Evolutionary conservation across 2,888 invertebrate genomes (phyloP).

Genomic region (Phymatocera aterrima): DNA sequence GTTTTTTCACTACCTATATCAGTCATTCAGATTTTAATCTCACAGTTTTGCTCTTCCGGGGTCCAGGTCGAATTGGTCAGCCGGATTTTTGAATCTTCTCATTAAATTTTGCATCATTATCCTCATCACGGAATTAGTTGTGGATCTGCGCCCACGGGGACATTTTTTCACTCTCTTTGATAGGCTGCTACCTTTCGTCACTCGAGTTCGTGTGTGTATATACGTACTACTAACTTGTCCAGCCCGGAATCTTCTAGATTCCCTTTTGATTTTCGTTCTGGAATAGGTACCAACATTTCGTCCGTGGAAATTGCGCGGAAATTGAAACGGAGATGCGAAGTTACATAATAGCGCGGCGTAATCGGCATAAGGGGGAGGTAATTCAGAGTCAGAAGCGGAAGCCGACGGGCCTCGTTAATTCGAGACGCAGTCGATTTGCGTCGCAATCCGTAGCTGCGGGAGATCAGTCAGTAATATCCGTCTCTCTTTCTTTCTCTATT

Average conservation of each 20-base stretch:
- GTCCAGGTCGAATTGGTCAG: no score
- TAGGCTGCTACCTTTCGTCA: no score
- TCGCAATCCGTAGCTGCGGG: slow-evolving; percentile 37
- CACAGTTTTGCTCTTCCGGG: no score
- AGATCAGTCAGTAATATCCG: slow-evolving; percentile 28
- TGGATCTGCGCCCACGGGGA: no score
- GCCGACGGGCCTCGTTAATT: slow-evolving; percentile 41
- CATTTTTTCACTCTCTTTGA: no score
- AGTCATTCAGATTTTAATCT: no score
- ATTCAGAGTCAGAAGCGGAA: slow-evolving; percentile 39
- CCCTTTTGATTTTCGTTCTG: neutral
- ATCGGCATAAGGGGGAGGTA: neutral
- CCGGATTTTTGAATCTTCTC: no score
- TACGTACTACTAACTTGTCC: no score
- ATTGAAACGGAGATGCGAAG: neutral
- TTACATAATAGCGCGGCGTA: neutral
- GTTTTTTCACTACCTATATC: neutral
- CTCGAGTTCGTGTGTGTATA: no score
- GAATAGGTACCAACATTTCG: neutral
- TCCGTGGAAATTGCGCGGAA: neutral
- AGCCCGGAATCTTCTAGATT: no score
- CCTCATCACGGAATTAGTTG: no score
- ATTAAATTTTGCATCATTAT: no score
- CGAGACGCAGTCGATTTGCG: slow-evolving; percentile 30
- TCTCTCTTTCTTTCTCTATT: neutral